Evolutionary conservation across 2,113 vertebrate species (phyloP).

Genomic region (Epinephelus fuscoguttatus): DNA sequence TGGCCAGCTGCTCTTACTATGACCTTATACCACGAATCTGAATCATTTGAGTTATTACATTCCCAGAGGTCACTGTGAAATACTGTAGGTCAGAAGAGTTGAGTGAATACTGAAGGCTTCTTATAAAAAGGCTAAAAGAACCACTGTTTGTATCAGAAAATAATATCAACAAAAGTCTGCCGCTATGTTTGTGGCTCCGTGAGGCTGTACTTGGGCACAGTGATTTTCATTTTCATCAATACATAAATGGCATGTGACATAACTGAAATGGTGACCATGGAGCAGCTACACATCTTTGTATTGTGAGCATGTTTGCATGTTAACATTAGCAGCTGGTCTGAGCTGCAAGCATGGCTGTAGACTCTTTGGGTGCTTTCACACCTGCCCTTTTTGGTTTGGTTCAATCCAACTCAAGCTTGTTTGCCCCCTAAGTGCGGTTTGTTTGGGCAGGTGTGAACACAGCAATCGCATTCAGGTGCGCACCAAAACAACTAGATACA

Average conservation of each 20-base stretch:
- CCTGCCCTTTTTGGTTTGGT: too few species aligned
- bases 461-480: too few species aligned
- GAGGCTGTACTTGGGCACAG: not conserved
- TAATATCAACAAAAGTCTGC: slow-evolving; percentile 18
- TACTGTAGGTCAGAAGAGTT: slow-evolving; percentile 41
- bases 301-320: not conserved
- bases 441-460: too few species aligned
- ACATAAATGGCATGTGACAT: not conserved
- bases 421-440: too few species aligned
- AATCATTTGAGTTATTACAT: slow-evolving; percentile 70
- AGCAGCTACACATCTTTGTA: not conserved
- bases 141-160: slow-evolving; percentile 6
- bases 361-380: too few species aligned
- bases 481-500: too few species aligned
- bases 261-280: not conserved
- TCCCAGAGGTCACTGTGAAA: slow-evolving; percentile 56
- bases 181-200: not conserved
- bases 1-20: slow-evolving; percentile 42
- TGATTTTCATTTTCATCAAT: not conserved
- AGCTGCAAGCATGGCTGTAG: too few species aligned
- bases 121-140: slow-evolving; percentile 12
- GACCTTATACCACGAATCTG: slow-evolving; percentile 63
- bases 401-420: too few species aligned
- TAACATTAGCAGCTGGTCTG: not conserved
- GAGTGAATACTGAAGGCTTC: slow-evolving; percentile 30